phyloP scores from a whole-genome alignment of 2,888 invertebrate species.

The Aleiodes alternator region DNA sequence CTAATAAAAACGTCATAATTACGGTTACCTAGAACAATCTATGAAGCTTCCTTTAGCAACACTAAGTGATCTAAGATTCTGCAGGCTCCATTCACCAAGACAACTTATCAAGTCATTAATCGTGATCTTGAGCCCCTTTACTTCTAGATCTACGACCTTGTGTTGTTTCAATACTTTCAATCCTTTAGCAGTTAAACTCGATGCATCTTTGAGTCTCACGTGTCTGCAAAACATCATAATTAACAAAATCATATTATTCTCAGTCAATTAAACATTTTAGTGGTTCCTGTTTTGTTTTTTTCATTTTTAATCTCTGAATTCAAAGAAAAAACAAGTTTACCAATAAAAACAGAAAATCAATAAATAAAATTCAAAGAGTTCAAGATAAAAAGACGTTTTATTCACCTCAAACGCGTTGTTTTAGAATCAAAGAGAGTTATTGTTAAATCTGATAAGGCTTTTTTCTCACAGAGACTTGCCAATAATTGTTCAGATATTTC shows the following conservation, averaged over 20 bases:
- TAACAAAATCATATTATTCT: neutral
- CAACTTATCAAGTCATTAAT: conserved; percentile 81
- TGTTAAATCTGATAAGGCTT: conserved; percentile 79
- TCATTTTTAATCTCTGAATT: too few species aligned
- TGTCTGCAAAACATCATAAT: conserved; percentile 69
- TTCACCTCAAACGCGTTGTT: conserved; percentile 78
- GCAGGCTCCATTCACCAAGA: conserved; percentile 81
- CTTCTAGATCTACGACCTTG: conserved; percentile 80
- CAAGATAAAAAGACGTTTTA: conserved; percentile 8
- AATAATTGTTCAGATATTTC: conserved; percentile 79
- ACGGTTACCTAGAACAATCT: conserved; percentile 77
- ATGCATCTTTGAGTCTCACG: conserved; percentile 79
- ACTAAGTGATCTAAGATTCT: conserved; percentile 79
- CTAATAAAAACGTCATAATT: conserved; percentile 50
- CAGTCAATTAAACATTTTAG: too few species aligned
- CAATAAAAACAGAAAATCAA: conserved; percentile 19
- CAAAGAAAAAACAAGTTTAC: conserved; percentile 12
- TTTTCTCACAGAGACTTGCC: conserved; percentile 78
- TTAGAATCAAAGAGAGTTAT: conserved; percentile 80
- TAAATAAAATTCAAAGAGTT: conserved; percentile 5
- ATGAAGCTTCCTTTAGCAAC: conserved; percentile 81
- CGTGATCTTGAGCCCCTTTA: conserved; percentile 78
- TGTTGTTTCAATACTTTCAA: conserved; percentile 80
- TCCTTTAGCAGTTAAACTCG: conserved; percentile 79
- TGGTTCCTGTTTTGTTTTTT: too few species aligned